Conservation (phyloP, 2,888 invertebrate genomes). For the Harmothoe impar region DNA sequence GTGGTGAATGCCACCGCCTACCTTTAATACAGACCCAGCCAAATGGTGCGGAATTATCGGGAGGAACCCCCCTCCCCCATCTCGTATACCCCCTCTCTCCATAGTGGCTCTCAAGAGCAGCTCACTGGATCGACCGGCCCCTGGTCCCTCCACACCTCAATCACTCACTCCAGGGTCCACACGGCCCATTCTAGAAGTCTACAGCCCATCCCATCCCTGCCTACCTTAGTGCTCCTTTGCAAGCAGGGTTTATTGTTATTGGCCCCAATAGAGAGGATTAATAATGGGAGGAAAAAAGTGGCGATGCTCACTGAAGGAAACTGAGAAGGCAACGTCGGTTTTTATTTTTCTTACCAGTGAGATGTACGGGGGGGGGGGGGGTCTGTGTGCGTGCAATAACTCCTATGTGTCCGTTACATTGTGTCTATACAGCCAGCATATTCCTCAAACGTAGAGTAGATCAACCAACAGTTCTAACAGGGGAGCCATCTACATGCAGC, state of each 20-base stretch:
- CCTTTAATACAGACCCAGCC: conserved; percentile 28
- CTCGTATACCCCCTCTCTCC: background rate
- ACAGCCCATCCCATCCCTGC: background rate
- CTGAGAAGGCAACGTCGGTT: background rate
- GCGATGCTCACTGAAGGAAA: background rate
- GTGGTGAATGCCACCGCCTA: background rate
- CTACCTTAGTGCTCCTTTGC: background rate
- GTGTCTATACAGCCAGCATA: background rate
- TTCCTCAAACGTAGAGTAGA: background rate
- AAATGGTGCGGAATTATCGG: conserved; percentile 56
- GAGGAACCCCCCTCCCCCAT: background rate
- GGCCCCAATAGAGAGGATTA: background rate
- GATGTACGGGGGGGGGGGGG: background rate
- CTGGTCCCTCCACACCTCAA: conserved; percentile 20
- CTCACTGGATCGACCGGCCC: conserved; percentile 17
- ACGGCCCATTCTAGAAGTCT: background rate
- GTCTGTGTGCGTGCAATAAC: background rate
- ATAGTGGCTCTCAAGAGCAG: background rate
- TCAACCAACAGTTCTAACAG: background rate
- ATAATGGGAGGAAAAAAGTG: background rate
- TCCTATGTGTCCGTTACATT: background rate
- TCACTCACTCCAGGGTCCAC: background rate
- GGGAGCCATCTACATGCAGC: background rate
- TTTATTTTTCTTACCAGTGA: background rate
- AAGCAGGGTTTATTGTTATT: background rate